phyloP scores from a whole-genome alignment of 1,140 invertebrate genomes.

The Drosophila jambulina region DNA sequence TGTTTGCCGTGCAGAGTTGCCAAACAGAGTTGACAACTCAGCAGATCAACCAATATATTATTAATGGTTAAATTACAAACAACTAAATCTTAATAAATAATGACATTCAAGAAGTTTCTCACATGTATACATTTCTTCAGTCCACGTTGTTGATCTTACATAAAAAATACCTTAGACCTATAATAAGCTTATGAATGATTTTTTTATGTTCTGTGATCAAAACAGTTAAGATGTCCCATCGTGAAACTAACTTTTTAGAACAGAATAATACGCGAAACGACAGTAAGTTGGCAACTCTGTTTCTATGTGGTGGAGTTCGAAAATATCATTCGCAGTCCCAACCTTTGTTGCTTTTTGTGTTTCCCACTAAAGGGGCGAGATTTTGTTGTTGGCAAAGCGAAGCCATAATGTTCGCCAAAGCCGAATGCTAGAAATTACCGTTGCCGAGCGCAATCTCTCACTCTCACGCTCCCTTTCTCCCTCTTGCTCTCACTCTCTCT shows the following conservation, averaged over 20 bases:
- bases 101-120: no score
- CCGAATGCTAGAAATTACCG: slow-evolving; percentile 61
- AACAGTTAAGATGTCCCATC: not conserved
- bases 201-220: not conserved
- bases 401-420: slow-evolving; percentile 73
- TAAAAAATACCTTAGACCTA: no score
- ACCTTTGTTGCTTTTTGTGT: slow-evolving; percentile 29
- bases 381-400: slow-evolving; percentile 65
- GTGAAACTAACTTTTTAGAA: not conserved
- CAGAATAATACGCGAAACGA: not conserved
- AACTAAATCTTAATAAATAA: not conserved
- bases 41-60: slow-evolving; percentile 7
- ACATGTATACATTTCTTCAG: no score
- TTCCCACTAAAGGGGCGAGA: slow-evolving; percentile 59
- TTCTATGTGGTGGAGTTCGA: slow-evolving; percentile 69
- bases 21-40: slow-evolving; percentile 22
- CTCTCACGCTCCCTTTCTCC: slow-evolving; percentile 21
- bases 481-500: not conserved
- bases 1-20: slow-evolving; percentile 70
- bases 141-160: not conserved
- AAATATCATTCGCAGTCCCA: slow-evolving; percentile 66
- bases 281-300: slow-evolving; percentile 59
- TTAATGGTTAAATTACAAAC: not conserved
- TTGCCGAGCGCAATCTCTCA: slow-evolving; percentile 63
- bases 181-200: not conserved